These are phyloP conservation scores for Malacoraja senta DNA, from an alignment of 2,797 vertebrate genomes.

Conservation along the genomic window DNA sequence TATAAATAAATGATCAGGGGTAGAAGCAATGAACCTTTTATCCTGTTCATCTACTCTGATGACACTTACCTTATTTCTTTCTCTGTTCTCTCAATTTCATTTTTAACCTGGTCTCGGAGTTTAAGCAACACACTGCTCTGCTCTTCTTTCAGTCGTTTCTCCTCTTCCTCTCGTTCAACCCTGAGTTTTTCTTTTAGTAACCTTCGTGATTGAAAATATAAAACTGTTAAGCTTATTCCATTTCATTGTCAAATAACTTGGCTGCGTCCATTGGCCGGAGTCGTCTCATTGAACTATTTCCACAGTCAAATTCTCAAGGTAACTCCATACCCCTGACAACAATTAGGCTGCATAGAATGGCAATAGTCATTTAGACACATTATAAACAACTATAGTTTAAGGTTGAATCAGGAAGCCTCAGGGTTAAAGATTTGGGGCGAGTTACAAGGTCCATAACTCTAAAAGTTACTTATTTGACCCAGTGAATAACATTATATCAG, in stretches of 20 bases:
- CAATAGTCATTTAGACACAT: background rate
- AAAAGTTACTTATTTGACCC: background rate
- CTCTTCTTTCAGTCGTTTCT: conserved; percentile 56
- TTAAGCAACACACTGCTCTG: conserved; percentile 48
- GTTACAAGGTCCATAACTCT: background rate
- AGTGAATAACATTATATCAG: background rate
- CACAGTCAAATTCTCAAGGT: background rate
- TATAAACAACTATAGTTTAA: background rate
- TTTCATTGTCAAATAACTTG: background rate
- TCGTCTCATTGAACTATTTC: background rate
- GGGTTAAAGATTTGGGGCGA: background rate
- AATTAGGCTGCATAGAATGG: background rate
- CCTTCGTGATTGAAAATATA: conserved; percentile 49
- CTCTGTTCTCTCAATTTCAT: conserved; percentile 51
- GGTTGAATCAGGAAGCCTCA: background rate
- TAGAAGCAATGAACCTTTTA: background rate
- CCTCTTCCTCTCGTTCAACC: conserved; percentile 56
- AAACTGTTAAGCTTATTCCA: background rate
- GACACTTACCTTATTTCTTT: conserved; percentile 61
- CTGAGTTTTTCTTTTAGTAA: conserved; percentile 54
- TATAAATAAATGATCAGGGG: background rate
- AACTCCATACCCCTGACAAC: background rate
- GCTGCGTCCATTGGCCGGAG: background rate
- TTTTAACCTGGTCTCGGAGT: conserved; percentile 50
- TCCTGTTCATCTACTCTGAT: background rate